These are phyloP conservation scores for Cherax destructor DNA, from an alignment of 1,140 invertebrate genomes.

Conservation along the genomic window DNA sequence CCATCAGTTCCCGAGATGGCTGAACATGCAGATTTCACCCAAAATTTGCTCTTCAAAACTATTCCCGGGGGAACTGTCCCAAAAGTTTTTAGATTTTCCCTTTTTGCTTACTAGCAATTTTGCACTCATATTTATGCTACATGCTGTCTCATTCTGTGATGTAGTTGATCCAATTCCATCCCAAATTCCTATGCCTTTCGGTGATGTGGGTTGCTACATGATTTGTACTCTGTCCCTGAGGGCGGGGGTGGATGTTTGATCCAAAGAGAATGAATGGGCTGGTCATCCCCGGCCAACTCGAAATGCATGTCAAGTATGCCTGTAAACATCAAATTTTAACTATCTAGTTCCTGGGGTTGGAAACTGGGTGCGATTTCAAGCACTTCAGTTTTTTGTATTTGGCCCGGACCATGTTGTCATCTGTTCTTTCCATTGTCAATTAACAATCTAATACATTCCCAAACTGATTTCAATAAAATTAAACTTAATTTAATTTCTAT, in stretches of 20 bases:
- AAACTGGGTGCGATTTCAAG: not conserved
- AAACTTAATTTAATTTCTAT: not conserved
- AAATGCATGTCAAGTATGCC: not conserved
- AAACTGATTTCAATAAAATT: not conserved
- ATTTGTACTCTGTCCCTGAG: slow-evolving; percentile 54
- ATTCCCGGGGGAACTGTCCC: slow-evolving; percentile 1
- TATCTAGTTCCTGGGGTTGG: not conserved
- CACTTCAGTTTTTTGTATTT: not conserved
- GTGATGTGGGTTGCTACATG: slow-evolving; percentile 47
- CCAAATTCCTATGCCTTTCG: not conserved
- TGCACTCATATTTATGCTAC: slow-evolving; percentile 60
- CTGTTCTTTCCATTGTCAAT: not conserved
- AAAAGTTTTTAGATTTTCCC: slow-evolving; percentile 17
- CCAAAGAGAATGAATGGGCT: not conserved
- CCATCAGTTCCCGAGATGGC: not conserved
- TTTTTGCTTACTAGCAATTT: slow-evolving; percentile 55
- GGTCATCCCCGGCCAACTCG: not conserved
- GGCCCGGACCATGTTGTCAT: not conserved
- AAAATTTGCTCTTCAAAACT: slow-evolving; percentile 31
- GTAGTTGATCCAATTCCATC: not conserved
- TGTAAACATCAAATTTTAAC: not conserved
- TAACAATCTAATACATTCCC: not conserved
- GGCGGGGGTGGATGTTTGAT: slow-evolving; percentile 35
- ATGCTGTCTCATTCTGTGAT: not conserved
- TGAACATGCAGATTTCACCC: not conserved